These are phyloP conservation scores for Drosophila albomicans DNA, from an alignment of 1,140 invertebrate genomes.

Conservation along the genomic window DNA sequence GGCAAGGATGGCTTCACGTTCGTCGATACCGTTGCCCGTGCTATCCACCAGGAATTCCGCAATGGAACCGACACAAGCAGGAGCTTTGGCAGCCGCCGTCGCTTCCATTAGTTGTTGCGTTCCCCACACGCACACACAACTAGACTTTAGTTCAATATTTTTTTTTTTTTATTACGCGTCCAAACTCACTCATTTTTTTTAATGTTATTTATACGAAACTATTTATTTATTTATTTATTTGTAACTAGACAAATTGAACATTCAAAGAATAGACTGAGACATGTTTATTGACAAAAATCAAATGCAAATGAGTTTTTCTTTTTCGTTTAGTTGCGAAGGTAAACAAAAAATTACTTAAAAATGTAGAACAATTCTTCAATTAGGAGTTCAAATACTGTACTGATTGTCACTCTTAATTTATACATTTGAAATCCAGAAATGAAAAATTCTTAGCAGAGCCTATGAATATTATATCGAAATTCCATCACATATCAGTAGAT, in stretches of 20 bases:
- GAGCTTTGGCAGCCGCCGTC: slow-evolving; percentile 51
- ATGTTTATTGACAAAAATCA: slow-evolving; percentile 66
- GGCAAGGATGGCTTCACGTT: slow-evolving; percentile 94
- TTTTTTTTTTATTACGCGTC: slow-evolving; percentile 24
- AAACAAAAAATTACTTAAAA: no score
- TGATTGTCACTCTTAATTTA: no score
- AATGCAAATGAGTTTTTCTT: background rate
- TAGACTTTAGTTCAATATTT: slow-evolving; percentile 57
- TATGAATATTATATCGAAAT: no score
- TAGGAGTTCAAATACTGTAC: no score
- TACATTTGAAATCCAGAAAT: no score
- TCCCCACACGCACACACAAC: background rate
- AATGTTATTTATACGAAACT: slow-evolving; percentile 67
- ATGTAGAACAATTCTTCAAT: no score
- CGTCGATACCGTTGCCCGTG: slow-evolving; percentile 90
- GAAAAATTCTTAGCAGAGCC: no score
- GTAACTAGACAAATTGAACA: slow-evolving; percentile 79
- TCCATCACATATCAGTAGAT: no score
- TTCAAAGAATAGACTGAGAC: slow-evolving; percentile 73
- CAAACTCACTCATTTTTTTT: slow-evolving; percentile 28
- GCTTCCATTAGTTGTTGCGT: slow-evolving; percentile 44
- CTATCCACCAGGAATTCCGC: slow-evolving; percentile 65
- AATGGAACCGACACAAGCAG: slow-evolving; percentile 40
- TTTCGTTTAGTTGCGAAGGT: no score
- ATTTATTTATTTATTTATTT: slow-evolving; percentile 82